Percentiles rank a stretch among this genome's conserved stretches.
These are phyloP conservation scores for Nycticorax nycticorax DNA, from an alignment of 2,113 vertebrate species.

Conservation along the genomic window DNA sequence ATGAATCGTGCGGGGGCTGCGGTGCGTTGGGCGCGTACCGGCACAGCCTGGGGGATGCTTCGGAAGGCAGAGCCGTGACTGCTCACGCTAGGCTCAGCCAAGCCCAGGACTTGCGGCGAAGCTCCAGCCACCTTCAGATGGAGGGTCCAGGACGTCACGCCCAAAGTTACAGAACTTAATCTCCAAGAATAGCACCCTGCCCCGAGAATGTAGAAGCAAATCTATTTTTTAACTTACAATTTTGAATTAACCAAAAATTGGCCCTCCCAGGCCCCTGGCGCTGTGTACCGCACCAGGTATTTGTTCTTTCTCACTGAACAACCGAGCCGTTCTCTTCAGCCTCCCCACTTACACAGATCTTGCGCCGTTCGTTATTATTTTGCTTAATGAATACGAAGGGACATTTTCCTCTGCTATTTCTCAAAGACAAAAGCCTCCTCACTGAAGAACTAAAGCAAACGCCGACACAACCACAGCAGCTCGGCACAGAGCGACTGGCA, in stretches of 20 bases:
- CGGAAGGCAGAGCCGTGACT: neutral
- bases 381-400: neutral
- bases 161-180: neutral
- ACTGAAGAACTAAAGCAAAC: neutral
- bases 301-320: neutral
- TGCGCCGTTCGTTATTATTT: neutral
- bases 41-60: neutral
- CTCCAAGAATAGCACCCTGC: neutral
- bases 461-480: neutral
- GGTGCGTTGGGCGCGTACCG: neutral
- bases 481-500: neutral
- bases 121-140: neutral
- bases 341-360: neutral
- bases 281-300: accelerated
- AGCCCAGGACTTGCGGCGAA: neutral
- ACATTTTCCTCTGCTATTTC: neutral
- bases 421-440: neutral
- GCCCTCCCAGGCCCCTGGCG: neutral
- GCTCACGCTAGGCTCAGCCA: neutral
- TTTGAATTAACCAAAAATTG: neutral
- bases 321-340: neutral
- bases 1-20: neutral
- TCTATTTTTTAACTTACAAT: neutral
- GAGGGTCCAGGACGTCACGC: neutral
- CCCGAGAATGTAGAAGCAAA: neutral